Evolutionary conservation across 1,140 invertebrate species (phyloP), one percentile per base, ranked within the genome.

Genomic region (Babylonia areolata): DNA sequence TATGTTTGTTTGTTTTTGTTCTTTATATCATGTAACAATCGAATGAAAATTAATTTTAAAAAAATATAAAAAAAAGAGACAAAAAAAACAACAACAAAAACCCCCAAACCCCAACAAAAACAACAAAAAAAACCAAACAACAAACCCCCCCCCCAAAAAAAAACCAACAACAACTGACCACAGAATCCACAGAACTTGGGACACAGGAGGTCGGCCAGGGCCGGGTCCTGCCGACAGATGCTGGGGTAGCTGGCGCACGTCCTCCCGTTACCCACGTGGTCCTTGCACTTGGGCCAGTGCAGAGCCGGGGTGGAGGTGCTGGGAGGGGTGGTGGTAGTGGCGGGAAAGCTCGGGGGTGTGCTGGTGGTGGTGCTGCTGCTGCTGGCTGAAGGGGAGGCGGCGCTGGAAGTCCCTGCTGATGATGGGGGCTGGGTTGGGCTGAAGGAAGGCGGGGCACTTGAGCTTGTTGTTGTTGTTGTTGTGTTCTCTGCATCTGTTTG

Each of bases 121-220:
- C 58, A 64, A 64, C 58, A 64, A 12, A 64, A 12, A 64, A 0
- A 64, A 64, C 58, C 15, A 6, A 12, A 64, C 1, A 28, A 12
- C 28, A 64, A 20, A 23, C 58, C 28, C 20, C 17, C 58, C 17
- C 6, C 58, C 58, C 28, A 64, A 12, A 12, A 64, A 23, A n/a
- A 28, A 23, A 0, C 0, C 58, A 64, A 23, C 5, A 51, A 51
- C 20, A 20, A 11, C 71, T 73, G 9, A 79, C 77, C 37, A 23
- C 77, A 79, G 77, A 42, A 79, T 42, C 77, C 77, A n/a, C 77
- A 79, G 23, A 46, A 40, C n/a, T 37, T 40, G 28, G 37, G 77
- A 79, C 77, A 79, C 37, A 79, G 77, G 17, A 79, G 3, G 20
- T 15, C 2, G 6, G 77, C 20, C 31, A 79, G 42, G 20, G 15